Evolutionary conservation across 2,888 invertebrate genomes (phyloP).

Genomic region (Sclerodermus sp.): DNA sequence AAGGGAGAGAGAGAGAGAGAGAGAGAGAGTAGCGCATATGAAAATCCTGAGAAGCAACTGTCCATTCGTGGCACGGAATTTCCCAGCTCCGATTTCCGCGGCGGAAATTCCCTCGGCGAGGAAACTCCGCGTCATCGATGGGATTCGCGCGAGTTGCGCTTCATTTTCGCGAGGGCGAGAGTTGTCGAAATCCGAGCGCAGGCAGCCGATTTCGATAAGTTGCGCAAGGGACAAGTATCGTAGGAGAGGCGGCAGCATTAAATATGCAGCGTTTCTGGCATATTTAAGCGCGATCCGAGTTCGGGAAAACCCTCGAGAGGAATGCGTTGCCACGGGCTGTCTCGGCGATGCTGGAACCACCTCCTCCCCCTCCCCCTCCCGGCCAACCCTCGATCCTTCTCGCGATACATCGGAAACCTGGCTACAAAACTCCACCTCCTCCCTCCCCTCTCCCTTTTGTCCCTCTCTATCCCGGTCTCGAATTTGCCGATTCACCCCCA

Average conservation of each 20-base stretch:
- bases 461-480: conserved; percentile 8
- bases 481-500: conserved; percentile 31
- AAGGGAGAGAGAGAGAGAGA: too few species aligned
- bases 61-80: too few species aligned
- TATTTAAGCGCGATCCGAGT: conserved; percentile 30
- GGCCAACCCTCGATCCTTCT: conserved; percentile 15
- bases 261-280: conserved; percentile 33
- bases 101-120: too few species aligned
- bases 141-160: too few species aligned
- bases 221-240: too few species aligned
- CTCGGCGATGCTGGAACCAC: conserved; percentile 15
- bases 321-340: conserved; percentile 8
- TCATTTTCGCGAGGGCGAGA: too few species aligned
- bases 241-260: conserved; percentile 12
- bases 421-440: conserved; percentile 5
- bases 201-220: too few species aligned
- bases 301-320: conserved; percentile 24
- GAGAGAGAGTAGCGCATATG: too few species aligned
- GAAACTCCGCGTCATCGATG: too few species aligned
- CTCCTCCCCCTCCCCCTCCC: conserved; percentile 1
- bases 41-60: too few species aligned
- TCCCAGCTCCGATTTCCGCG: too few species aligned
- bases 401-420: conserved; percentile 8
- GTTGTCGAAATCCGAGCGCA: too few species aligned
- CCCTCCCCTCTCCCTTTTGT: conserved; percentile 5